Evolutionary conservation across 2,113 vertebrate genomes (phyloP).

Genomic region (Clarias gariepinus): DNA sequence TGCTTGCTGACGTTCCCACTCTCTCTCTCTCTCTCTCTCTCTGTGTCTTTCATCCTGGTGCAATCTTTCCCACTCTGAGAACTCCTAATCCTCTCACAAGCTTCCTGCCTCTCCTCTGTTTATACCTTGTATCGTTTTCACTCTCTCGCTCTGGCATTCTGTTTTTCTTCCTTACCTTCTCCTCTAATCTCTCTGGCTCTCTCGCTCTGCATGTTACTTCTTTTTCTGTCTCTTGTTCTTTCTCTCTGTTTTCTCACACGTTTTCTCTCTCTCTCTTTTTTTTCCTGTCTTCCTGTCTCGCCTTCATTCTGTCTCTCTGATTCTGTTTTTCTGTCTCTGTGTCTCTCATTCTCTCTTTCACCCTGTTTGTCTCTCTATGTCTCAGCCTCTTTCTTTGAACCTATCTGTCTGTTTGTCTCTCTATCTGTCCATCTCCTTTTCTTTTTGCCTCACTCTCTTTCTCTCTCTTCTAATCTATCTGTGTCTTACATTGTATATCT

Average conservation of each 20-base stretch:
- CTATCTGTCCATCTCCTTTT: too few species aligned
- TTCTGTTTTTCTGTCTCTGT: too few species aligned
- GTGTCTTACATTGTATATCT: too few species aligned
- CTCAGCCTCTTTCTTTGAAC: too few species aligned
- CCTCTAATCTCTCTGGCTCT: constrained; percentile 17
- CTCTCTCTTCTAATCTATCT: too few species aligned
- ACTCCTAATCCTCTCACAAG: constrained; percentile 37
- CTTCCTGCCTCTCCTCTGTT: constrained; percentile 32
- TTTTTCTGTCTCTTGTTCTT: constrained; percentile 1
- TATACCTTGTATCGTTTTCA: constrained; percentile 24
- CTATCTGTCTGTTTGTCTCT: too few species aligned
- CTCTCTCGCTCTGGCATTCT: constrained; percentile 13
- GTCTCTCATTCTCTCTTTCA: too few species aligned
- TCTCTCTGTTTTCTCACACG: background rate
- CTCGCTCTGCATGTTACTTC: constrained; percentile 5
- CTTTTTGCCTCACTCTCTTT: too few species aligned
- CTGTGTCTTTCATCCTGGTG: constrained; percentile 28
- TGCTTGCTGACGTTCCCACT: constrained; percentile 8
- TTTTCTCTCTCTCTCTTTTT: constrained; percentile 6
- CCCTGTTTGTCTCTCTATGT: too few species aligned
- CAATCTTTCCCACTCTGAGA: constrained; percentile 36
- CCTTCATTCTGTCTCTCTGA: too few species aligned
- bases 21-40: background rate
- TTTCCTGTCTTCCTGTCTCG: too few species aligned
- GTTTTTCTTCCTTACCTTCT: background rate